Conservation (phyloP, 2,888 invertebrate genomes). For the Selenia dentaria region DNA sequence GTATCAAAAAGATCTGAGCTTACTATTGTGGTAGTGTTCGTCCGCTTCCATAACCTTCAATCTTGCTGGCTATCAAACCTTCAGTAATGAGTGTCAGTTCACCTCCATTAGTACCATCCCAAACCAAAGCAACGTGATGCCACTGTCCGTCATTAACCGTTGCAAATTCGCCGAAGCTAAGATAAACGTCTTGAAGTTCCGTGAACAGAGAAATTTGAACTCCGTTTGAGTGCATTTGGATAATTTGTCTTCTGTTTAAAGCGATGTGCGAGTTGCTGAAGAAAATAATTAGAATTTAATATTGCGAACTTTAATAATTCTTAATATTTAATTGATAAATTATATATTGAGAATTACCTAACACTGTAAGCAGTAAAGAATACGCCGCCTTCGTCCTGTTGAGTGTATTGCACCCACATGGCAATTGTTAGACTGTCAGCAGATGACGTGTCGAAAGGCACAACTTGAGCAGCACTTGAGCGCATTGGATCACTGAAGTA, state of each 20-base stretch:
- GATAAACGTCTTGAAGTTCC: conserved; percentile 94
- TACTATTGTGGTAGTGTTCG: conserved; percentile 92
- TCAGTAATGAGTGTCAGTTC: conserved; percentile 96
- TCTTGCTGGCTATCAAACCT: conserved; percentile 96
- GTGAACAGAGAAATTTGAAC: conserved; percentile 95
- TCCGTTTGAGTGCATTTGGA: conserved; percentile 97
- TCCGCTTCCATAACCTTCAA: conserved; percentile 94
- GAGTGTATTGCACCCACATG: conserved; percentile 98
- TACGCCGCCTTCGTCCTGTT: conserved; percentile 95
- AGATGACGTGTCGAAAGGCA: conserved; percentile 93
- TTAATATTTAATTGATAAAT: not conserved
- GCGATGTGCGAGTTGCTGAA: conserved; percentile 91
- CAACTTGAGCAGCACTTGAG: conserved; percentile 96
- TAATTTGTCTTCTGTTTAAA: conserved; percentile 90
- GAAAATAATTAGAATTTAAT: conserved; percentile 7
- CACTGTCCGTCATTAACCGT: conserved; percentile 98
- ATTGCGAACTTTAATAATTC: too few species aligned
- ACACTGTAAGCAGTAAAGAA: conserved; percentile 97
- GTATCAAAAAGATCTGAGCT: conserved; percentile 65
- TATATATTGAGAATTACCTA: conserved; percentile 78
- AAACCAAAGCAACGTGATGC: conserved; percentile 98
- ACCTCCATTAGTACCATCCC: conserved; percentile 95
- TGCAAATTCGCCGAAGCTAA: conserved; percentile 95
- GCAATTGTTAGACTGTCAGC: conserved; percentile 94
- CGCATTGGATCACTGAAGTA: conserved; percentile 96